These are phyloP conservation scores for Serranochromis macrocephalus DNA, from an alignment of 2,113 vertebrate genomes.

Conservation along the genomic window DNA sequence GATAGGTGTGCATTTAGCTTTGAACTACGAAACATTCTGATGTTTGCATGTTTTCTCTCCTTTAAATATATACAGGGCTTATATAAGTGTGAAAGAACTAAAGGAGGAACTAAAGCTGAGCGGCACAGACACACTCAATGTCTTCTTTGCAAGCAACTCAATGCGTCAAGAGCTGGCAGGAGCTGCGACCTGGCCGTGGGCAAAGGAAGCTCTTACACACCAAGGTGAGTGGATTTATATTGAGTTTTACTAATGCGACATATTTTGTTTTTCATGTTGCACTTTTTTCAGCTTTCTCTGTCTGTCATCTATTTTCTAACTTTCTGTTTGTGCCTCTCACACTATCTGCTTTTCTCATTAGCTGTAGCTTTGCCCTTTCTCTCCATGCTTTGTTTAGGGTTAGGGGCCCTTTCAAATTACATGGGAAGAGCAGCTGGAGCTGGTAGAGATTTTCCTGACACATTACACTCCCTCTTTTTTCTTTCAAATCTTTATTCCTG, in stretches of 20 bases:
- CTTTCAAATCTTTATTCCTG: conserved; percentile 36
- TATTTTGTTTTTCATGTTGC: background rate
- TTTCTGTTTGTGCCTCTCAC: background rate
- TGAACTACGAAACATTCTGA: background rate
- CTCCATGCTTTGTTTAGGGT: conserved; percentile 3
- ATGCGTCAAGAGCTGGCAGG: conserved; percentile 88
- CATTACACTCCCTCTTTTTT: conserved; percentile 18
- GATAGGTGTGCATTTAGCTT: background rate
- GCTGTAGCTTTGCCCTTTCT: background rate
- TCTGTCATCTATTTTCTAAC: background rate
- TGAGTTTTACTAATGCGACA: background rate
- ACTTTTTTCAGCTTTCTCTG: background rate
- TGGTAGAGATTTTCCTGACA: conserved; percentile 46
- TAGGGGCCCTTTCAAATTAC: background rate
- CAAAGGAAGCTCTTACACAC: conserved; percentile 88
- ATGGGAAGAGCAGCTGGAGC: conserved; percentile 15
- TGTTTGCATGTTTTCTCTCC: background rate
- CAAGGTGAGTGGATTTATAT: conserved; percentile 52
- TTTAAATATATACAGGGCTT: conserved; percentile 71
- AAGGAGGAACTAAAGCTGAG: conserved; percentile 86
- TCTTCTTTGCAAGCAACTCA: conserved; percentile 91
- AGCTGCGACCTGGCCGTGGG: conserved; percentile 97
- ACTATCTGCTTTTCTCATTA: background rate
- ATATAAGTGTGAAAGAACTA: conserved; percentile 94
- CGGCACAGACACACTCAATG: conserved; percentile 84